Conservation (phyloP, 2,888 invertebrate species). For the Hydraecia micacea region DNA sequence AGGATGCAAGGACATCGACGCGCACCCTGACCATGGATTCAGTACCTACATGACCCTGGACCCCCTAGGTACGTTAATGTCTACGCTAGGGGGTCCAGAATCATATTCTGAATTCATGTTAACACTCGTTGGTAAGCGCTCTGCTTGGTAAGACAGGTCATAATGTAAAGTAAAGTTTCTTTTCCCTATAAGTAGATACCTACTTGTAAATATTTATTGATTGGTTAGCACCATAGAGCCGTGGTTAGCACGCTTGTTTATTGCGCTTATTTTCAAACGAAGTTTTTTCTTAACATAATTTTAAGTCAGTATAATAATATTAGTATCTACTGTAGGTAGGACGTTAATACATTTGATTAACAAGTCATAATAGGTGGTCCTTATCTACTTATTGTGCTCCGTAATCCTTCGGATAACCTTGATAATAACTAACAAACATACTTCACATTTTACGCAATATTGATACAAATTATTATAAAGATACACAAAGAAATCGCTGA, state of each 20-base stretch:
- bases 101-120: no score
- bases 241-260: no score
- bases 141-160: background rate
- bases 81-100: no score
- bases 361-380: background rate
- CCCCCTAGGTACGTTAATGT: no score
- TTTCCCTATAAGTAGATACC: background rate
- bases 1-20: no score
- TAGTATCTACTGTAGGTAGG: no score
- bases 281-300: background rate
- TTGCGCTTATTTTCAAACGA: background rate
- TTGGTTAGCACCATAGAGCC: background rate
- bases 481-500: conserved; percentile 43
- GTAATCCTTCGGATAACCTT: conserved; percentile 9
- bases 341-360: background rate
- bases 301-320: background rate
- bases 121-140: background rate
- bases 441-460: conserved; percentile 46
- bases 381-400: background rate
- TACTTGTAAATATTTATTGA: background rate
- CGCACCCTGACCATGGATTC: no score
- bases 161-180: background rate
- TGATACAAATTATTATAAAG: conserved; percentile 37
- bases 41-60: background rate
- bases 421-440: no score